Base-by-base conservation (phyloP, 1,140 invertebrate species). In the Eulimnadia texana region DNA sequence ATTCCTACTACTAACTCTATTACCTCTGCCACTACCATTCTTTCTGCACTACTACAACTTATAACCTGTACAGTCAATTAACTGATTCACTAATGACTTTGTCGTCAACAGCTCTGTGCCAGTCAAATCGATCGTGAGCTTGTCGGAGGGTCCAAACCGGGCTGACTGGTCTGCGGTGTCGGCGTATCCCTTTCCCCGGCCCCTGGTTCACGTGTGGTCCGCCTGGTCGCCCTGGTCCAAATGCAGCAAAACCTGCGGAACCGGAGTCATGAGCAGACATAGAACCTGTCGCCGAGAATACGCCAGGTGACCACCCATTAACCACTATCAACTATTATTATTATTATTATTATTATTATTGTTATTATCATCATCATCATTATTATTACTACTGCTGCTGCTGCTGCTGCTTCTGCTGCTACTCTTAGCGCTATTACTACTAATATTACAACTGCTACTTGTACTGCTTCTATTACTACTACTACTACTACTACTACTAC, bases 231-330 rank as follows among this genome's bases (percentile, higher is more conserved):
- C 64, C 0, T 78, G 77, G 77, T 70, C 72, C 2, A 62, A 66
- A 3, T 78, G 77, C 64, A 71, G 71, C 6, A 63, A 74, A 13
- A 70, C 72, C 1, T 78, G 77, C 68, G 77, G 75, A 0, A 75
- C 70, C n/a, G 76, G 76, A 10, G 71, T 78, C 16, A 69, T 51
- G 33, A 47, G 33, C 29, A 56, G 61, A 28, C 54, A 63, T 42
- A 53, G 61, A 25, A 63, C 61, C 28, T 63, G 61, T 50, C 29
- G 61, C 9, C 19, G 54, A 3, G 61, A 63, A 50, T 63, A 63
- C 53, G 61, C 61, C 13, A 57, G 61, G 61, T 62, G 20, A 58
- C 16, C 33, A 19, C 27, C 19, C 1, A 55, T 24, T 25, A 19
- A 20, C 51, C 20, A 2, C 6, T 25, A 0, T 23, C 20, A 50